These are phyloP conservation scores for Coenonympha arcania DNA, from an alignment of 2,888 invertebrate genomes.

Conservation along the genomic window DNA sequence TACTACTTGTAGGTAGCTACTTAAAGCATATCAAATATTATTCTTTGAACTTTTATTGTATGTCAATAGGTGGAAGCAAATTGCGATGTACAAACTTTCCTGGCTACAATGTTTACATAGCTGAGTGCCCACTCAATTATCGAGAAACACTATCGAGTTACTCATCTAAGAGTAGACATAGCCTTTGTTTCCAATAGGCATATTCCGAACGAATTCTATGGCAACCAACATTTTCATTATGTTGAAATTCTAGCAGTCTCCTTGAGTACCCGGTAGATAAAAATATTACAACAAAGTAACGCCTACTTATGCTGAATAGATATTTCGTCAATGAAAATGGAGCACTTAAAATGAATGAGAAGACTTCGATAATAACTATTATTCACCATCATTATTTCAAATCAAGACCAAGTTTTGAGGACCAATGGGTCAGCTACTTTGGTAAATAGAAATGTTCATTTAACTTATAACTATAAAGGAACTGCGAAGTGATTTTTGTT, in stretches of 20 bases:
- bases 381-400: too few species aligned
- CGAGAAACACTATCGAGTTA: neutral
- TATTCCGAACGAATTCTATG: neutral
- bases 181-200: neutral
- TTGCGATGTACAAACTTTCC: constrained; percentile 13
- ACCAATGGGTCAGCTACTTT: neutral
- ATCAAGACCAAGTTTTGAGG: too few species aligned
- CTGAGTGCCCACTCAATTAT: constrained; percentile 13
- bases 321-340: too few species aligned
- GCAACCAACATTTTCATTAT: neutral
- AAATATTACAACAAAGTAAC: neutral
- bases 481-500: neutral
- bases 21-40: constrained; percentile 2
- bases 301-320: neutral
- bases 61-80: constrained; percentile 15
- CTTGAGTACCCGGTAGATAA: too few species aligned
- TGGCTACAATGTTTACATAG: constrained; percentile 7
- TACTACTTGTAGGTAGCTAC: neutral
- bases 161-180: neutral
- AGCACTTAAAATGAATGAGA: too few species aligned
- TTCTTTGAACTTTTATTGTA: constrained; percentile 1
- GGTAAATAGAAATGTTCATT: neutral
- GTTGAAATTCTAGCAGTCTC: neutral
- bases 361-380: too few species aligned
- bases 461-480: neutral